Evolutionary conservation across 2,113 vertebrate species (phyloP).

Genomic region (Mustelus asterias): DNA sequence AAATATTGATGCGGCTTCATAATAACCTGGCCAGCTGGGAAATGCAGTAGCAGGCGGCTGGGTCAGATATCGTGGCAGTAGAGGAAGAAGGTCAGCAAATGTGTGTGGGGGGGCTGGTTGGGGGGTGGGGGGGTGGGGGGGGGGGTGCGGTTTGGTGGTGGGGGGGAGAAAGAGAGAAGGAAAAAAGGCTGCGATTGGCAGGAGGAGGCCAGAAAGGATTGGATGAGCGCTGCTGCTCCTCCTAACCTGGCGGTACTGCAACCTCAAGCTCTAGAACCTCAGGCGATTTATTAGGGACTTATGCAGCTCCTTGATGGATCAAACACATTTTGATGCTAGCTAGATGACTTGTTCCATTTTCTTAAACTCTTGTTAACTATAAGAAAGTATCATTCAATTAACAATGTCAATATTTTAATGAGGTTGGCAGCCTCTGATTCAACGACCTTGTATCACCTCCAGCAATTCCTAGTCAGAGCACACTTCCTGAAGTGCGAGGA

Average conservation of each 20-base stretch:
- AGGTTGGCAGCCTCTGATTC: too few relatives aligned
- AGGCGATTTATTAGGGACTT: not conserved
- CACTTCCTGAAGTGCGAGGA: too few relatives aligned
- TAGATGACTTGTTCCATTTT: not conserved
- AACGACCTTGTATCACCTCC: too few relatives aligned
- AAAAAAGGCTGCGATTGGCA: not conserved
- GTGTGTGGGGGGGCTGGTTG: not conserved
- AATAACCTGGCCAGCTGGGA: not conserved
- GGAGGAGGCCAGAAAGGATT: not conserved
- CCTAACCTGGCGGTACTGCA: not conserved
- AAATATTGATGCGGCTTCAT: conserved; percentile 17
- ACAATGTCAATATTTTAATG: too few relatives aligned
- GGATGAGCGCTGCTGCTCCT: not conserved
- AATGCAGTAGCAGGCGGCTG: not conserved
- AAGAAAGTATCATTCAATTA: not conserved
- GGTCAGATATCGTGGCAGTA: not conserved
- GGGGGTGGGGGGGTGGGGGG: too few relatives aligned
- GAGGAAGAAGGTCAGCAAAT: not conserved
- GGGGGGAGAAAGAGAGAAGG: too few relatives aligned
- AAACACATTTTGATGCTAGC: not conserved
- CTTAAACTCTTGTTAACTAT: not conserved
- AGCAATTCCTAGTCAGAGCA: too few relatives aligned
- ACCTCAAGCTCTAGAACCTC: not conserved
- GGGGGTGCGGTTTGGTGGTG: too few relatives aligned
- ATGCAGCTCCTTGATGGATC: not conserved